phyloP scores from a whole-genome alignment of 2,113 vertebrate genomes.

The Odobenus rosmarus region DNA sequence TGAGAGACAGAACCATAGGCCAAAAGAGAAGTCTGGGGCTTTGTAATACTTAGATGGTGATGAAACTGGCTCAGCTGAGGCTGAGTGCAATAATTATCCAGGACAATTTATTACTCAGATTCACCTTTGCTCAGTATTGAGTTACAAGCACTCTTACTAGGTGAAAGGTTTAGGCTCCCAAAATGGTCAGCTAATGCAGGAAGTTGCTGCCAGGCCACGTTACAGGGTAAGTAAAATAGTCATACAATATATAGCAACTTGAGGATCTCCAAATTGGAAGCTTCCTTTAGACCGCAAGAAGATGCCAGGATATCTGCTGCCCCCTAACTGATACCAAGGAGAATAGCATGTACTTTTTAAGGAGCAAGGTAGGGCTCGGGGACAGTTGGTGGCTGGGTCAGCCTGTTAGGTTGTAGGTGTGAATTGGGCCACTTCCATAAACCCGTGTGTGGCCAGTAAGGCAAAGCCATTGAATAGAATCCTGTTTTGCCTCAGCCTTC shows the following conservation, averaged over 20 bases:
- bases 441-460: neutral
- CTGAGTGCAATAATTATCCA: conserved; percentile 7
- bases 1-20: neutral
- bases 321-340: conserved; percentile 33
- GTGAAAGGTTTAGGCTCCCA: neutral
- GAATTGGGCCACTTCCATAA: neutral
- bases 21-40: neutral
- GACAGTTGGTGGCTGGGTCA: neutral
- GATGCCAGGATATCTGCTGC: conserved; percentile 55
- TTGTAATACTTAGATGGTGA: conserved; percentile 43
- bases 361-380: neutral
- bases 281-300: neutral
- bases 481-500: neutral
- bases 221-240: neutral
- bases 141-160: neutral
- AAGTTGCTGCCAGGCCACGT: neutral
- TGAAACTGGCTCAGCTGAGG: neutral
- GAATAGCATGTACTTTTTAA: neutral
- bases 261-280: neutral
- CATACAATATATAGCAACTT: neutral
- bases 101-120: neutral
- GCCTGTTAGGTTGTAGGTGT: neutral
- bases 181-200: neutral
- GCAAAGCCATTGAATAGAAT: neutral
- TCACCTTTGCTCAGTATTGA: conserved; percentile 17